phyloP scores from a whole-genome alignment of 2,888 invertebrate species.

The Caenorhabditis drosophilae region DNA sequence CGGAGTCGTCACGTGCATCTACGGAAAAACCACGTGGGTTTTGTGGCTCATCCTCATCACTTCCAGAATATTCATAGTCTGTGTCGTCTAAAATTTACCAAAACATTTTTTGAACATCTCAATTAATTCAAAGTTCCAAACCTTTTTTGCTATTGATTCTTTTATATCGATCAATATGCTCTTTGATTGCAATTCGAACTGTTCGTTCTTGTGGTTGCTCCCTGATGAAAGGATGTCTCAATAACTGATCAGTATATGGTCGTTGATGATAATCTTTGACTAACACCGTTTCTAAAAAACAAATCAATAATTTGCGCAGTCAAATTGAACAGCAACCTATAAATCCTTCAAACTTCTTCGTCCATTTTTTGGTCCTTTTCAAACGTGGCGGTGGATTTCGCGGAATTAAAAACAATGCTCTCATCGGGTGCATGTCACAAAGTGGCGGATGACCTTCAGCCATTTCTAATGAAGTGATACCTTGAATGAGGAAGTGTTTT shows the following conservation, averaged over 20 bases:
- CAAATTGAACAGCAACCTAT: no score
- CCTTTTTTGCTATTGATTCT: conserved; percentile 72
- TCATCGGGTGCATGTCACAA: conserved; percentile 99
- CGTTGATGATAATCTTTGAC: conserved; percentile 98
- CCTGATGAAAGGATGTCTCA: conserved; percentile 89
- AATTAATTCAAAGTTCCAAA: no score
- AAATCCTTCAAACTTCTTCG: conserved; percentile 91
- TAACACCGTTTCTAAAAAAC: conserved; percentile 89
- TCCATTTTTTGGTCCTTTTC: conserved; percentile 74
- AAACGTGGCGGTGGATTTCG: conserved; percentile 94
- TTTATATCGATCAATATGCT: conserved; percentile 87
- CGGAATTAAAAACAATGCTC: conserved; percentile 75
- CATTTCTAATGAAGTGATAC: conserved; percentile 98
- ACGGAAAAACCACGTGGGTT: conserved; percentile 22
- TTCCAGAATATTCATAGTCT: conserved; percentile 87
- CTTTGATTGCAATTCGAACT: conserved; percentile 96
- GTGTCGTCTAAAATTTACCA: no score
- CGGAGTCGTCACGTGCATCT: conserved; percentile 31
- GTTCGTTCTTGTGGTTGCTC: conserved; percentile 98
- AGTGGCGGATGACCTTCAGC: conserved; percentile 82
- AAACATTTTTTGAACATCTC: no score
- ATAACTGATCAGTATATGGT: conserved; percentile 94
- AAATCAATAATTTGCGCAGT: no score
- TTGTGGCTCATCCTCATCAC: conserved; percentile 92
- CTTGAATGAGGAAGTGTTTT: no score